phyloP scores from a whole-genome alignment of 2,888 invertebrate species.

The Agrochola lota region DNA sequence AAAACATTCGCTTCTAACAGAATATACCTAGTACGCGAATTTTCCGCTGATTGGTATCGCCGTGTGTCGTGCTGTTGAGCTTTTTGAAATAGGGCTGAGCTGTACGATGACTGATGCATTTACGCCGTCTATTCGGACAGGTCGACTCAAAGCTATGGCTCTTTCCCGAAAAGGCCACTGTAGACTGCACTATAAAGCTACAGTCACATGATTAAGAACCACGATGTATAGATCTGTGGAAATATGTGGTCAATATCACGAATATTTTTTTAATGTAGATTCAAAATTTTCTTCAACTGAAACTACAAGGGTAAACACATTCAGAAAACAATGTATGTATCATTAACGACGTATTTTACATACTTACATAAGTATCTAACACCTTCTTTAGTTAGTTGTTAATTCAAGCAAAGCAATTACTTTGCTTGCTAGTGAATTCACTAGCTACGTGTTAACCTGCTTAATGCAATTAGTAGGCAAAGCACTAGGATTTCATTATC shows the following conservation, averaged over 20 bases:
- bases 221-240: not conserved
- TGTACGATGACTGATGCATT: not conserved
- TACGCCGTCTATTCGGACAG: not conserved
- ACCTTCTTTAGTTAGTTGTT: not conserved
- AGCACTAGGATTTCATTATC: constrained; percentile 51
- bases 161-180: not conserved
- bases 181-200: not conserved
- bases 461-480: constrained; percentile 37
- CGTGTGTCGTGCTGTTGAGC: not conserved
- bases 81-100: not conserved
- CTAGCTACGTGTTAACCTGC: constrained; percentile 28
- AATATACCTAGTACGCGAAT: not conserved
- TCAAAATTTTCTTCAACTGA: no score
- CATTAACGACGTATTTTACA: no score
- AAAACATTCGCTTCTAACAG: not conserved
- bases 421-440: no score
- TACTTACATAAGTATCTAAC: not conserved
- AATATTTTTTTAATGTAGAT: no score
- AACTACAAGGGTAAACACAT: not conserved
- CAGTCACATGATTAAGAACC: not conserved
- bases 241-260: no score
- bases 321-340: not conserved
- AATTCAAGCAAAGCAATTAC: constrained; percentile 17
- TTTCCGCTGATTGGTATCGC: not conserved
- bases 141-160: constrained; percentile 10